phyloP scores from a whole-genome alignment of 2,797 vertebrate genomes.

The Toxotes lorentzi region DNA sequence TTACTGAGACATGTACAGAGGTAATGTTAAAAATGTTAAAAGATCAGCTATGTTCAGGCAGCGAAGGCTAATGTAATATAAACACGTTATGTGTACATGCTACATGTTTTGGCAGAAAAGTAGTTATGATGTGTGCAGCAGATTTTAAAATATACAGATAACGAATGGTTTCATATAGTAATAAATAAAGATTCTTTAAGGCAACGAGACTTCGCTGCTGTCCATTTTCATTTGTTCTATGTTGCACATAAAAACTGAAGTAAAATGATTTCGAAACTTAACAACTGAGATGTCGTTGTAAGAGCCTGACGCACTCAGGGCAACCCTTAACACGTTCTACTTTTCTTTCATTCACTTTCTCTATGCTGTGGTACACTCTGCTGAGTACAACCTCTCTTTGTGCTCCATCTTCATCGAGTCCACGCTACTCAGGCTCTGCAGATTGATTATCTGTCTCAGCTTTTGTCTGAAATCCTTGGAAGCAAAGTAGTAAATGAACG shows the following conservation, averaged over 20 bases:
- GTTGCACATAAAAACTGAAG: not conserved
- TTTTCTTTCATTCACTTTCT: not conserved
- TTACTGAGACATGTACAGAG: not conserved
- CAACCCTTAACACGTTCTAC: not conserved
- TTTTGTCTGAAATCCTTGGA: constrained; percentile 92
- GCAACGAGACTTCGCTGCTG: not conserved
- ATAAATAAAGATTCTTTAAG: not conserved
- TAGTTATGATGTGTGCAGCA: not conserved
- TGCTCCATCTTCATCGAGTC: constrained; percentile 72
- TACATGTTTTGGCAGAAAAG: constrained; percentile 21
- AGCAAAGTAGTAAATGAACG: constrained; percentile 97
- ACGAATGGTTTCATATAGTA: not conserved
- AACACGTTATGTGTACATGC: not conserved
- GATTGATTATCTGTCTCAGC: constrained; percentile 81
- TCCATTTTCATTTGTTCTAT: not conserved
- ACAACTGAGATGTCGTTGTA: no score
- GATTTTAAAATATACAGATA: not conserved
- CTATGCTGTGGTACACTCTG: constrained; percentile 55
- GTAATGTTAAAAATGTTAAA: not conserved
- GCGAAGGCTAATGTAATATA: not conserved
- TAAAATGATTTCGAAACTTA: not conserved
- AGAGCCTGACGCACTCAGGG: not conserved
- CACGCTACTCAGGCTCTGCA: constrained; percentile 66
- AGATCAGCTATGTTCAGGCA: not conserved
- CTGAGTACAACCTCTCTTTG: constrained; percentile 84